Conservation (phyloP, 2,113 vertebrate genomes). For the Morone chrysops region DNA sequence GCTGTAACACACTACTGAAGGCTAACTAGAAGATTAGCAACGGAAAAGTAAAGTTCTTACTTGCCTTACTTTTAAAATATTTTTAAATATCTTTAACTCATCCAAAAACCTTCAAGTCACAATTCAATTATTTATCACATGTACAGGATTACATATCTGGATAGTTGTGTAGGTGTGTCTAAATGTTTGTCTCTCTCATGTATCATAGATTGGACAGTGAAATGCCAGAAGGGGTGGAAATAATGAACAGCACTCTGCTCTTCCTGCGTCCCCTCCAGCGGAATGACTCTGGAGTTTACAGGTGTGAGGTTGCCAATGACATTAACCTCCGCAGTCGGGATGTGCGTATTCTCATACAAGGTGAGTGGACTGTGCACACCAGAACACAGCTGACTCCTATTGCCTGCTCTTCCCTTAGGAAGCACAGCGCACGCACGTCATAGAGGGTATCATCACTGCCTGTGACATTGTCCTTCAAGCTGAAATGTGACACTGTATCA, state of each 20-base stretch:
- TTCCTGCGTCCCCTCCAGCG: conserved; percentile 92
- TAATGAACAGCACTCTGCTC: conserved; percentile 92
- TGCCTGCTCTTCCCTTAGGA: conserved; percentile 63
- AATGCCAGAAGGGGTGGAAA: conserved; percentile 91
- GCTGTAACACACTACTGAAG: neutral
- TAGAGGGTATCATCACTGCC: conserved; percentile 62
- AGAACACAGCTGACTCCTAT: conserved; percentile 69
- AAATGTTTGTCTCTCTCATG: conserved; percentile 29
- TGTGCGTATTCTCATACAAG: conserved; percentile 92
- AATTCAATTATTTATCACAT: conserved; percentile 13
- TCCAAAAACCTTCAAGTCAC: conserved; percentile 7
- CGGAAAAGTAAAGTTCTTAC: neutral
- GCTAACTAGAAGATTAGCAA: neutral
- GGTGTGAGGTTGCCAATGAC: conserved; percentile 94
- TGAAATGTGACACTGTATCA: conserved; percentile 76
- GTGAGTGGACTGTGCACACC: conserved; percentile 82
- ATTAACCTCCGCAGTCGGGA: conserved; percentile 93
- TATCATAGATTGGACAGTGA: conserved; percentile 90
- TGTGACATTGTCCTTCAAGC: conserved; percentile 74
- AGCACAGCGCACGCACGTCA: conserved; percentile 56
- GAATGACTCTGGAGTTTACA: conserved; percentile 95
- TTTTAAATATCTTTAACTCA: neutral
- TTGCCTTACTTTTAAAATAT: neutral
- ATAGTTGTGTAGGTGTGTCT: neutral
- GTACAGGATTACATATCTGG: neutral